phyloP scores from a whole-genome alignment of 2,797 vertebrate genomes.

The Coregonus ussuriensis region DNA sequence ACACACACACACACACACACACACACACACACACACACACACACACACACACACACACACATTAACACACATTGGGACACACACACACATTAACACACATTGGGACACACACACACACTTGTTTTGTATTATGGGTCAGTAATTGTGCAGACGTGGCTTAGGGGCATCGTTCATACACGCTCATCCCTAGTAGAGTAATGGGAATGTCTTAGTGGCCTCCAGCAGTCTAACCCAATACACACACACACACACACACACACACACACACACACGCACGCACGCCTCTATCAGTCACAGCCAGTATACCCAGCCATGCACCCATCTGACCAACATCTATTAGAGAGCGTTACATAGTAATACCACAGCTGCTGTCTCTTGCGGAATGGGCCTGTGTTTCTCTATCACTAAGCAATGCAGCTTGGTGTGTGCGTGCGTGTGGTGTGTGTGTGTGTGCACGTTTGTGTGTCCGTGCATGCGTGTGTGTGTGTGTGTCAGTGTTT shows the following conservation, averaged over 20 bases:
- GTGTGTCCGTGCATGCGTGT: conserved; percentile 3
- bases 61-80: conserved; percentile 8
- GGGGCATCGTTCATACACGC: conserved; percentile 46
- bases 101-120: conserved; percentile 19
- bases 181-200: conserved; percentile 56
- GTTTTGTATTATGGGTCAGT: conserved; percentile 54
- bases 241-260: neutral
- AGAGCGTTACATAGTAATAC: conserved; percentile 52
- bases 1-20: conserved; percentile 23
- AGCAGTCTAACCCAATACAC: conserved; percentile 57
- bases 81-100: neutral
- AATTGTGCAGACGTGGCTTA: conserved; percentile 44
- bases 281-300: too few relatives aligned
- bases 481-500: conserved; percentile 9
- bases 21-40: conserved; percentile 10
- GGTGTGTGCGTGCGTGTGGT: neutral
- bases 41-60: conserved; percentile 11
- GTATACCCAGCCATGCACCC: conserved; percentile 50
- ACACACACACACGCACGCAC: neutral
- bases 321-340: conserved; percentile 60
- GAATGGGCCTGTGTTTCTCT: conserved; percentile 19
- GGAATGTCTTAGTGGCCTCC: conserved; percentile 55
- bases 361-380: conserved; percentile 44
- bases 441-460: neutral
- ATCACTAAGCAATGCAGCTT: neutral